Conservation (phyloP, 2,797 vertebrate genomes). For the Ptychadena robeensis region DNA sequence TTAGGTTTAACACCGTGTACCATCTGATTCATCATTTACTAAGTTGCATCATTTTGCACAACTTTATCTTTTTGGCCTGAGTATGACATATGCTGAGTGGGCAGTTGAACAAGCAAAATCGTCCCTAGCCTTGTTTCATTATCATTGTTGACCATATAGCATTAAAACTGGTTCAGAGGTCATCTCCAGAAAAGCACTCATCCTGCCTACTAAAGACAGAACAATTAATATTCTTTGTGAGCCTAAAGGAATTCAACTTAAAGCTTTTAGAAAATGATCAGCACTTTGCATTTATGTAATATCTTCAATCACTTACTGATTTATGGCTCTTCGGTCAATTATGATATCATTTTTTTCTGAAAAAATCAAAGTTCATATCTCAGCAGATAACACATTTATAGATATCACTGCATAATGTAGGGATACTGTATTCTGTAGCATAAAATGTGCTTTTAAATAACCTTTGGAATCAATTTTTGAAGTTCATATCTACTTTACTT, state of each 20-base stretch:
- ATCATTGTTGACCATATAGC: slow-evolving; percentile 10
- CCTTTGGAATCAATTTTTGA: background rate
- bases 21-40: background rate
- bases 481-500: background rate
- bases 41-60: background rate
- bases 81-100: background rate
- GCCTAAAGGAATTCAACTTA: background rate
- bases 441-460: background rate
- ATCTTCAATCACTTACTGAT: background rate
- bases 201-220: background rate
- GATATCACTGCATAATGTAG: background rate
- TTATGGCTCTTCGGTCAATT: background rate
- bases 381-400: background rate
- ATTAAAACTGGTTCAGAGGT: slow-evolving; percentile 11
- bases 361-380: slow-evolving; percentile 4
- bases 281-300: background rate
- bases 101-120: slow-evolving; percentile 13
- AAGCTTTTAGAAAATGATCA: background rate
- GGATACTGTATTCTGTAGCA: background rate
- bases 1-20: background rate
- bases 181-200: background rate
- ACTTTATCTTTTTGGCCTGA: background rate
- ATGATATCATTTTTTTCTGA: background rate
- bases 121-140: background rate
- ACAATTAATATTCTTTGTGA: background rate